phyloP scores from a whole-genome alignment of 2,113 vertebrate genomes.

The Engraulis encrasicolus region DNA sequence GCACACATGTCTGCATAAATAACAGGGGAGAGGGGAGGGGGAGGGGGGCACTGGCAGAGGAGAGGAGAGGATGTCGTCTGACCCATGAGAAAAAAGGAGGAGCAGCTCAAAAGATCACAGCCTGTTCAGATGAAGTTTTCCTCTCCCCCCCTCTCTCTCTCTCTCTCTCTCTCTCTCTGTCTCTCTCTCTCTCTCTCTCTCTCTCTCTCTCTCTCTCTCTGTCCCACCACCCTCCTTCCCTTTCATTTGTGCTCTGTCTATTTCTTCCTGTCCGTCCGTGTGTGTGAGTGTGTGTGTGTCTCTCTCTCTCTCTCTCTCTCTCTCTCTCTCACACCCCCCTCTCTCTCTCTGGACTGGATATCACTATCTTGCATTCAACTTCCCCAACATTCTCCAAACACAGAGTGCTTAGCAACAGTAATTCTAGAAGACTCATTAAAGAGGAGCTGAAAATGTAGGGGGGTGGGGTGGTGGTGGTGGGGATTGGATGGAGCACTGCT shows the following conservation, averaged over 20 bases:
- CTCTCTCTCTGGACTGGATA: not conserved
- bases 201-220: not conserved
- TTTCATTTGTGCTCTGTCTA: not conserved
- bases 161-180: not conserved
- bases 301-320: not conserved
- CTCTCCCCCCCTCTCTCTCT: not conserved
- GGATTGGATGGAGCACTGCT: no score
- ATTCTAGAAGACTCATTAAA: not conserved
- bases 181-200: not conserved
- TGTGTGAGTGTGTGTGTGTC: not conserved
- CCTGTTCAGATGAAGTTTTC: not conserved
- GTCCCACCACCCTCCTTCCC: not conserved
- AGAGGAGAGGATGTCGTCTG: not conserved
- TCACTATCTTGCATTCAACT: constrained; percentile 4
- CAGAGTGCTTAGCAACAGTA: not conserved
- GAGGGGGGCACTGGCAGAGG: no score
- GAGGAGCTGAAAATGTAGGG: no score
- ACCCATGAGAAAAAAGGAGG: not conserved
- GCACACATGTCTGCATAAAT: not conserved
- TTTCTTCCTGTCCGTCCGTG: not conserved
- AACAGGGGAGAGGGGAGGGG: not conserved
- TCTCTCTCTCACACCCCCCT: not conserved
- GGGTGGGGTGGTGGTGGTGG: no score
- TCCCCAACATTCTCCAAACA: constrained; percentile 4
- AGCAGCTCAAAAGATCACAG: not conserved